phyloP scores from a whole-genome alignment of 2,113 vertebrate species.

The Mohoua ochrocephala region DNA sequence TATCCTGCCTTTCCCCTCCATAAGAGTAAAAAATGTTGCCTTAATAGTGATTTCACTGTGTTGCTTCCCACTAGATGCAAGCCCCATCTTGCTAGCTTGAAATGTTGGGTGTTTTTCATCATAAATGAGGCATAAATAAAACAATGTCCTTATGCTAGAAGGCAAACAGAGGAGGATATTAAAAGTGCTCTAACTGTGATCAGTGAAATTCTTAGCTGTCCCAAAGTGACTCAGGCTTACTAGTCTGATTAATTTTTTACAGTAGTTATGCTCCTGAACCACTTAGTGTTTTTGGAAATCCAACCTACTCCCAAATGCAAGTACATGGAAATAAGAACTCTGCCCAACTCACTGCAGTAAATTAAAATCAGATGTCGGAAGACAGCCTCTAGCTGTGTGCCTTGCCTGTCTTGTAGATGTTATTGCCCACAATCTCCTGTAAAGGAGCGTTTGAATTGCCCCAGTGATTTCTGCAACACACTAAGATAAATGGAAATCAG shows the following conservation, averaged over 20 bases:
- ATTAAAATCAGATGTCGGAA: slow-evolving; percentile 17
- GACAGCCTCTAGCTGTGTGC: not conserved
- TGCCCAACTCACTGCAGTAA: not conserved
- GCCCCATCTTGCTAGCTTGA: not conserved
- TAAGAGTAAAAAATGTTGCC: not conserved
- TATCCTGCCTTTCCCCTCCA: not conserved
- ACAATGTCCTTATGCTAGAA: not conserved
- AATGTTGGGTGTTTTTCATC: not conserved
- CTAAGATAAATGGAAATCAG: not conserved
- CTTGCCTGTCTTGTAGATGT: not conserved
- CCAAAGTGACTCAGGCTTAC: not conserved
- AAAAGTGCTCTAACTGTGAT: slow-evolving; percentile 10
- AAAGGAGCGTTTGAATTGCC: not conserved
- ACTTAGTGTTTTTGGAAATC: slow-evolving; percentile 4
- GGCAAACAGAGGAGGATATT: not conserved
- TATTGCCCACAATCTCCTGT: not conserved
- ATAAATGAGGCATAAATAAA: slow-evolving; percentile 38
- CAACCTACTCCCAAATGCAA: not conserved
- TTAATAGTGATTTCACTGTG: not conserved
- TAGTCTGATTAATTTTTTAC: slow-evolving; percentile 34
- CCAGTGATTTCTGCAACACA: not conserved
- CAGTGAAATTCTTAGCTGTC: not conserved
- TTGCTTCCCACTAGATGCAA: not conserved
- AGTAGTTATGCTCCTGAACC: not conserved
- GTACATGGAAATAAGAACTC: not conserved